Base-by-base conservation (phyloP, 2,888 invertebrate genomes). In the Rhagonycha fulva region DNA sequence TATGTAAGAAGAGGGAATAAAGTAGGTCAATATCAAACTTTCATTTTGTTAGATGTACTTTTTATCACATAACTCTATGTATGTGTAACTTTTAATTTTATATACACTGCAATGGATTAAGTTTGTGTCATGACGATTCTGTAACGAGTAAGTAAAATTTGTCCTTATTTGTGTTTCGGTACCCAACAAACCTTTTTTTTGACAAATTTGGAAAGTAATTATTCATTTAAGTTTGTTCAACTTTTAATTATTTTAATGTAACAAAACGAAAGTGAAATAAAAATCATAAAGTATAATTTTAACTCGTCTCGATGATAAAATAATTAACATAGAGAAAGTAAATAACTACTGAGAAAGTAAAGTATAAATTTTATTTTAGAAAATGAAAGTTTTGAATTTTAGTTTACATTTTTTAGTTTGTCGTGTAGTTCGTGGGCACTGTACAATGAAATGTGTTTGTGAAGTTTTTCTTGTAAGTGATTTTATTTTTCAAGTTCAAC, bases 21-120 rank as follows among this genome's bases (percentile, higher is more conserved):
- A 69, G 69, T 74, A 66, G 74, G 74, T 74, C 74, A 74, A 74
- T 74, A 74, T 70, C 74, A 74, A 26, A 70, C 69, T 69, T 69
- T 69, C 74, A 69, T 69, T 70, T 69, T 14, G 62, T 73, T 74
- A 74, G 68, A 23, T 68, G 60, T 68, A 62, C 62, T 62, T 26
- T 62, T 61, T 28, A 12, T 68, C 28, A 62, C 67, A 14, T 32
- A 47, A 63, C n/a, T 30, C 30, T 9, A 32, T 28, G 28, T 19
- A 62, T 66, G 19, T 26, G 30, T 28, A 14, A 14, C 12, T 67
- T 28, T 28, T 26, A 66, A 26, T 66, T 66, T 67, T 67, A 14
- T 67, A 30, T 67, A 26, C 28, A 14, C 24, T 24, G 24, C 24
- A 67, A 14, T 24, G 11, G 14, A 47, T 47, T 47, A 47, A 47